phyloP scores from a whole-genome alignment of 92 coral and sea anemone species.

The Phenganax stokvisi region DNA sequence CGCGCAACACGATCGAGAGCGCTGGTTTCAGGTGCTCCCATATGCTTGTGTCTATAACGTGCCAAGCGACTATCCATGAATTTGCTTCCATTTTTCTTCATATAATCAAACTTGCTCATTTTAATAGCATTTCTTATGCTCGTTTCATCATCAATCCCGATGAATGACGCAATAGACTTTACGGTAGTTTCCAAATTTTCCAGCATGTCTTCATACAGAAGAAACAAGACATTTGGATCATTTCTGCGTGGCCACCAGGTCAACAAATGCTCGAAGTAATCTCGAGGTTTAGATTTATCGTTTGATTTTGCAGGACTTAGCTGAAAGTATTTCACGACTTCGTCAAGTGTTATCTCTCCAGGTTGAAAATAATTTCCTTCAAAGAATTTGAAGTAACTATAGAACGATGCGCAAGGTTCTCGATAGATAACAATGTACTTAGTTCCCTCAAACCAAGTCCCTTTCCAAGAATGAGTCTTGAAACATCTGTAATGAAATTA shows the following conservation, averaged over 20 bases:
- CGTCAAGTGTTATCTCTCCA: constrained; percentile 11
- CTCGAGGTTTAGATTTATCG: constrained; percentile 25
- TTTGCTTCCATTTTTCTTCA: constrained; percentile 10
- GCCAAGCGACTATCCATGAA: neutral
- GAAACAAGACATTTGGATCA: constrained; percentile 41
- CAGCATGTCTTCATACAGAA: constrained; percentile 54
- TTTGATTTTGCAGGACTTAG: neutral
- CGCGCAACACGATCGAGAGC: neutral
- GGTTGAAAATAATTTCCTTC: constrained; percentile 20
- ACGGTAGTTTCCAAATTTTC: constrained; percentile 27
- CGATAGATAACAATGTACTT: constrained; percentile 28
- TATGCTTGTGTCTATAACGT: neutral
- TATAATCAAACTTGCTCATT: constrained; percentile 28
- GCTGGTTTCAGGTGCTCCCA: constrained; percentile 9
- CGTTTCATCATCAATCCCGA: constrained; percentile 20
- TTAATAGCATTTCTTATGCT: neutral
- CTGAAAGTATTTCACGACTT: constrained; percentile 1
- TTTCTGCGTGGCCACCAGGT: constrained; percentile 53
- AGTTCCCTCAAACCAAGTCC: constrained; percentile 7
- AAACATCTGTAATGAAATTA: neutral
- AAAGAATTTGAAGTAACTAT: constrained; percentile 14
- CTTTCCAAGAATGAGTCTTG: constrained; percentile 22
- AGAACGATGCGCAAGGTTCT: constrained; percentile 20
- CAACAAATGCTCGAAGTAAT: constrained; percentile 41
- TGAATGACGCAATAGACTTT: constrained; percentile 7